These are phyloP conservation scores for Chaetogeoica ovagalla DNA, from an alignment of 2,888 invertebrate species.

Conservation along the genomic window DNA sequence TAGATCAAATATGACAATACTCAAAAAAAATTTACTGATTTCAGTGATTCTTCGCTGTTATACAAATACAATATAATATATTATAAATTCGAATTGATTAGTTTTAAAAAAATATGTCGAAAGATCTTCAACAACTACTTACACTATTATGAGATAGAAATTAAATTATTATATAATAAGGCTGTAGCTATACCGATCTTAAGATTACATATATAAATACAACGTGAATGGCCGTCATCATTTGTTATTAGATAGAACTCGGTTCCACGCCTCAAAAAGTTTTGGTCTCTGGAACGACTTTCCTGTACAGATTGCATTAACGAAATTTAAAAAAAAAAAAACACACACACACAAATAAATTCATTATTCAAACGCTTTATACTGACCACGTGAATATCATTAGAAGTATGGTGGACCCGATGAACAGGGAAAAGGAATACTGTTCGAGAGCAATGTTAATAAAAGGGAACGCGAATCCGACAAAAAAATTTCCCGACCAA, in stretches of 20 bases:
- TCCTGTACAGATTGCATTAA: slow-evolving; percentile 9
- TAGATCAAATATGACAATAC: no score
- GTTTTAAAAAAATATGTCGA: no score
- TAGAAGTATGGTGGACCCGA: slow-evolving; percentile 1
- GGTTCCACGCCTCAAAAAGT: neutral
- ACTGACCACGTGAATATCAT: slow-evolving; percentile 44
- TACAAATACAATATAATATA: no score
- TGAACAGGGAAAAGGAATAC: slow-evolving; percentile 35
- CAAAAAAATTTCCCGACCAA: slow-evolving; percentile 85
- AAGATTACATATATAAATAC: no score
- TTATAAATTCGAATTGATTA: no score
- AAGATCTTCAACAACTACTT: no score
- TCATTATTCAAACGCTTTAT: neutral
- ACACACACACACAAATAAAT: neutral
- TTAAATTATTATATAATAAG: no score
- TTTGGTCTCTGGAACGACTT: slow-evolving; percentile 40
- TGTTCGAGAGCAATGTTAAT: slow-evolving; percentile 15
- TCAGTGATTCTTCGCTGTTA: no score
- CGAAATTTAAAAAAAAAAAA: neutral
- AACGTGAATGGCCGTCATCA: neutral
- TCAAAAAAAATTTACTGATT: no score
- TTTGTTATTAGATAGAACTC: neutral
- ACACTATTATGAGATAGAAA: no score
- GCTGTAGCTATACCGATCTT: no score
- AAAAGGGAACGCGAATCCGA: slow-evolving; percentile 63